Percentiles rank a stretch among this genome's conserved stretches.
Conservation (phyloP, 1,140 invertebrate genomes). For the Drosophila arawakana region DNA sequence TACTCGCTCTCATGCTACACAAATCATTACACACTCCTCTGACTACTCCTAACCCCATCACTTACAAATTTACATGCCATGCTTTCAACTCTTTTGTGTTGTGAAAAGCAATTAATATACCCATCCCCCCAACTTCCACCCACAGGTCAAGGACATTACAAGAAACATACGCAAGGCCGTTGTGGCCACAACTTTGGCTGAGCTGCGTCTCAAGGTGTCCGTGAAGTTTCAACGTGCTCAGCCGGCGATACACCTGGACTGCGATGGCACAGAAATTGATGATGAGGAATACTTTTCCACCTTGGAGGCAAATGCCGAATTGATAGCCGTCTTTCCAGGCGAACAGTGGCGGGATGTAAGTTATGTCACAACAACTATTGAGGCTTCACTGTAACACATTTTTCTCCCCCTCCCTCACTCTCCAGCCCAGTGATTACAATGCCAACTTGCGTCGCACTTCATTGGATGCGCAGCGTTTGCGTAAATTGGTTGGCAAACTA, state of each 20-base stretch:
- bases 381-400: not conserved
- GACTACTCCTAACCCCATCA: no score
- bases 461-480: slow-evolving; percentile 86
- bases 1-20: no score
- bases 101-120: slow-evolving; percentile 32
- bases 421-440: slow-evolving; percentile 72
- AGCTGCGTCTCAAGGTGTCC: slow-evolving; percentile 88
- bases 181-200: slow-evolving; percentile 90
- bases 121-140: not conserved
- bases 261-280: slow-evolving; percentile 94
- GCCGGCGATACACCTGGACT: slow-evolving; percentile 91
- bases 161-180: slow-evolving; percentile 92
- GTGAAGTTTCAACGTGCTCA: slow-evolving; percentile 88
- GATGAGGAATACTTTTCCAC: slow-evolving; percentile 95
- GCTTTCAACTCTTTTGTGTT: not conserved
- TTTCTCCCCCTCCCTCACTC: not conserved
- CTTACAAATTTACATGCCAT: no score
- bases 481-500: slow-evolving; percentile 89
- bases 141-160: slow-evolving; percentile 86
- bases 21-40: no score
- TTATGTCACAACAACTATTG: not conserved
- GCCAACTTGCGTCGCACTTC: slow-evolving; percentile 80
- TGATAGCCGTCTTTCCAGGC: slow-evolving; percentile 91
- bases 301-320: slow-evolving; percentile 91
- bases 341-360: slow-evolving; percentile 89